These are phyloP conservation scores for Ametastegia equiseti DNA, from an alignment of 2,888 invertebrate species.

Conservation along the genomic window DNA sequence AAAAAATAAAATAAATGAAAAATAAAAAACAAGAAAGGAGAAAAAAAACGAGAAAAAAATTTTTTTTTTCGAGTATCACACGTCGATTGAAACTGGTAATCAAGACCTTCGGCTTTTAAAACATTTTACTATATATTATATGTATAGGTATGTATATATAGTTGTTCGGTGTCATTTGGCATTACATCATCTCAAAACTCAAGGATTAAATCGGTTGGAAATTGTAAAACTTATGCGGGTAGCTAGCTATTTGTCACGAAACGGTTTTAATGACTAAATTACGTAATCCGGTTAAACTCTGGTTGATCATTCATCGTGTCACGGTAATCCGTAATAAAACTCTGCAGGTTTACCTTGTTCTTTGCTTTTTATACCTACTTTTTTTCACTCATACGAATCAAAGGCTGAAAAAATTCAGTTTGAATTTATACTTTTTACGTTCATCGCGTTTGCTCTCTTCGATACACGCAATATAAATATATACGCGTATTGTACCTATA, in stretches of 20 bases:
- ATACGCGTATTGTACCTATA: too few species aligned
- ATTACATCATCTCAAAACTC: conserved; percentile 32
- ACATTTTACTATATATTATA: conserved; percentile 29
- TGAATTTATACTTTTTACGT: too few species aligned
- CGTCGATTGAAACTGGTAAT: conserved; percentile 21
- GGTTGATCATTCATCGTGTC: conserved; percentile 5
- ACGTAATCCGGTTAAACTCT: conserved; percentile 20
- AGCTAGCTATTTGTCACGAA: conserved; percentile 34
- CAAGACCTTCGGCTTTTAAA: conserved; percentile 38
- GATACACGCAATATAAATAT: too few species aligned
- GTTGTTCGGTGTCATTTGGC: conserved; percentile 24
- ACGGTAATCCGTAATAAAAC: neutral
- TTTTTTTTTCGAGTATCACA: neutral
- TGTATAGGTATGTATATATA: too few species aligned
- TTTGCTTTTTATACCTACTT: neutral
- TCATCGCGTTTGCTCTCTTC: neutral
- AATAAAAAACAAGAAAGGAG: too few species aligned
- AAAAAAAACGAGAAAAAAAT: neutral
- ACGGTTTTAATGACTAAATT: conserved; percentile 38
- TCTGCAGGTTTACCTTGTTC: conserved; percentile 13
- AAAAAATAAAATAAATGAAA: neutral
- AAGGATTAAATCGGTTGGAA: conserved; percentile 35
- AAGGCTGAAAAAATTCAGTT: too few species aligned
- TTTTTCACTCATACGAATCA: neutral
- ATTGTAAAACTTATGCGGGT: neutral